These are phyloP conservation scores for Ctenosaura bakeri DNA, from an alignment of 2,797 vertebrate genomes.

Conservation along the genomic window DNA sequence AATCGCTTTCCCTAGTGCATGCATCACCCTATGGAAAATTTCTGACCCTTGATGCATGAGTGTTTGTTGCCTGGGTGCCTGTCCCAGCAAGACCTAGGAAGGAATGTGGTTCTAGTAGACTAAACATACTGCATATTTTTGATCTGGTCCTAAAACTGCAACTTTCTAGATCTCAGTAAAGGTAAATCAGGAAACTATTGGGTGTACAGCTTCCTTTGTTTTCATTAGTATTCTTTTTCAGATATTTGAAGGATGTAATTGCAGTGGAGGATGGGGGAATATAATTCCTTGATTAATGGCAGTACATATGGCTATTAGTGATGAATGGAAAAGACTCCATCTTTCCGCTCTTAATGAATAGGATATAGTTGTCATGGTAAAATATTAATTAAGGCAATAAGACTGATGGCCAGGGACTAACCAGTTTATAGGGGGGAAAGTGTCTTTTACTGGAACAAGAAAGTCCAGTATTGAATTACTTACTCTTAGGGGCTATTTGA, in stretches of 20 bases:
- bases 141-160: neutral
- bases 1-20: no score
- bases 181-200: neutral
- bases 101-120: neutral
- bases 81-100: no score
- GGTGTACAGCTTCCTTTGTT: neutral
- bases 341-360: neutral
- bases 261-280: neutral
- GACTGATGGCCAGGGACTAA: neutral
- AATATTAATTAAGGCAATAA: constrained; percentile 1
- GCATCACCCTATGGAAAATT: no score
- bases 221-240: neutral
- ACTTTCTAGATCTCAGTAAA: neutral
- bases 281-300: neutral
- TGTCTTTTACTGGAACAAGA: neutral
- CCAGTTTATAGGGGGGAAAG: neutral
- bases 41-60: no score
- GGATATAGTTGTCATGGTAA: neutral
- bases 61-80: no score
- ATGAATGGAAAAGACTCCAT: neutral
- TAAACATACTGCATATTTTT: neutral
- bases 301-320: neutral
- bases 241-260: neutral
- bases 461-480: neutral
- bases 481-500: neutral